Evolutionary conservation across 2,113 vertebrate genomes (phyloP), one percentile per base, ranked within the genome.

Genomic region (Todiramphus chloris): DNA sequence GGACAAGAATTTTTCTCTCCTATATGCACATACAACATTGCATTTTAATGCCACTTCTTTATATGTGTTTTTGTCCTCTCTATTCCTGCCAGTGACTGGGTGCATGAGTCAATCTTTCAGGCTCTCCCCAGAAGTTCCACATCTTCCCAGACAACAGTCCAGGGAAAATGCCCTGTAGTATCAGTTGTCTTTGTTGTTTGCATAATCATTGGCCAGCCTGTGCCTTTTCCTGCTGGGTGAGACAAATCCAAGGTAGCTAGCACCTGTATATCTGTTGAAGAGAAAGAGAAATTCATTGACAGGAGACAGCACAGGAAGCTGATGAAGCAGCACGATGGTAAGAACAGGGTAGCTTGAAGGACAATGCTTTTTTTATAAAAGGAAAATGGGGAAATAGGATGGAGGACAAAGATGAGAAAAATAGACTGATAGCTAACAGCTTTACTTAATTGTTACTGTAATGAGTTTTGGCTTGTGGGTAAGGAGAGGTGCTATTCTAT

Each of bases 361-460:
- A 66, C 75, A 78, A 1, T 17, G 46, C 23, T 90, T 77, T 16
- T 74, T 91, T 70, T 48, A 41, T 62, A 46, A 35, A 63, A 74
- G 72, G 70, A 46, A 66, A 74, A 78, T 20, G 44, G 48, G 31
- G 48, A 91, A 43, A 46, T 43, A 35, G 30, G 43, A 46, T 67
- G 43, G 50, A 92, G 41, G 46, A 64, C 43, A 75, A 80, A 88
- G 63, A 51, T 53, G 35, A 69, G n/a, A 67, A 80, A 70, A 77
- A 50, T 43, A 80, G 46, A 44, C 46, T 55, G 63, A 46, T 91
- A 86, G 50, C 39, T 62, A 83, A 55, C 16, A 86, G 64, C 59
- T 88, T 93, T 85, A 72, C 41, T 88, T 96, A 93, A 93, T 94
- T 95, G 55, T 83, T 92, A 46, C 25, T 75, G 28, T 67, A 48